phyloP scores from a whole-genome alignment of 2,888 invertebrate species.

The Troglohyphantes excavatus region DNA sequence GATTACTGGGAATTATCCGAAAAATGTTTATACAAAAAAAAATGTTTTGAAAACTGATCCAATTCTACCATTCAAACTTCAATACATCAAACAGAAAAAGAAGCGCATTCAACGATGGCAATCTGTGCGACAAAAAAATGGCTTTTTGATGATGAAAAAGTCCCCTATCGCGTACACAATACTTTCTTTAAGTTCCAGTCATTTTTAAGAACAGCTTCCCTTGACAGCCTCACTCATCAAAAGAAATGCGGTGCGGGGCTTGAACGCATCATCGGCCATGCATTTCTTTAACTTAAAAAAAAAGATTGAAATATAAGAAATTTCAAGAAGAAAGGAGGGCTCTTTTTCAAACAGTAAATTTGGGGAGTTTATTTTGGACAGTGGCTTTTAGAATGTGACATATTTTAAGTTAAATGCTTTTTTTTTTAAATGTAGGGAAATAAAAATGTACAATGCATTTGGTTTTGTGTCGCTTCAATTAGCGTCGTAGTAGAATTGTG shows the following conservation, averaged over 20 bases:
- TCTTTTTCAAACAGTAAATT: too few species aligned
- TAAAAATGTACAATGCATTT: too few species aligned
- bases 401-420: too few species aligned
- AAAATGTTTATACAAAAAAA: too few species aligned
- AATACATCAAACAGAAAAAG: background rate
- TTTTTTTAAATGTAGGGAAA: too few species aligned
- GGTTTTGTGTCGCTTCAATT: too few species aligned
- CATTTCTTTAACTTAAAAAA: background rate
- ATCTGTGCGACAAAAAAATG: background rate
- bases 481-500: too few species aligned
- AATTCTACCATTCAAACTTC: background rate
- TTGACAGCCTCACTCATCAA: conserved; percentile 14
- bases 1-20: too few species aligned
- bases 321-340: background rate
- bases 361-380: too few species aligned
- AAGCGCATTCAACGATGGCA: background rate
- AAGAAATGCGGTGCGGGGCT: background rate
- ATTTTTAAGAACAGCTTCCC: conserved; percentile 11
- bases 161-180: background rate
- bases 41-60: too few species aligned
- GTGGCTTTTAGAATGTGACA: too few species aligned
- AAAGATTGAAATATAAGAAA: conserved; percentile 18
- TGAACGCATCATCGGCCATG: conserved; percentile 11
- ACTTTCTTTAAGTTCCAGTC: background rate
- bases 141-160: background rate